Conservation (phyloP, 2,113 vertebrate species). For the Epinephelus cyanopodus region DNA sequence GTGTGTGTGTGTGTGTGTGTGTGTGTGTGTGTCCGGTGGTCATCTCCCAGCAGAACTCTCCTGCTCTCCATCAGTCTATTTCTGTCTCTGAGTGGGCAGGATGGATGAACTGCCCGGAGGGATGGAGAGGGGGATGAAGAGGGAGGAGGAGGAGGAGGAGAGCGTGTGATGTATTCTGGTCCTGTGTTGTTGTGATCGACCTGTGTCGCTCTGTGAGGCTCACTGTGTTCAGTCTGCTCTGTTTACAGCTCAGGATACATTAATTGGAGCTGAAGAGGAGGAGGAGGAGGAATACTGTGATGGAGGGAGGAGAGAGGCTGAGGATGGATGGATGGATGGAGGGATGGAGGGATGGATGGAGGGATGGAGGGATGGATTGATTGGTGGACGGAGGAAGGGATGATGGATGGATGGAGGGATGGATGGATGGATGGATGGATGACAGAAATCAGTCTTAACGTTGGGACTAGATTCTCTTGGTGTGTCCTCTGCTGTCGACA, state of each 20-base stretch:
- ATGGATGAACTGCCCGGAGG: constrained; percentile 61
- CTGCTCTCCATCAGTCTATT: constrained; percentile 72
- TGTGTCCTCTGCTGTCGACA: too few relatives aligned
- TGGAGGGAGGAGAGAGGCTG: neutral
- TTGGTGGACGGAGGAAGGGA: too few relatives aligned
- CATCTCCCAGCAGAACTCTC: constrained; percentile 64
- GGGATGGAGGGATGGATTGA: too few relatives aligned
- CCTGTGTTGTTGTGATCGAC: constrained; percentile 27
- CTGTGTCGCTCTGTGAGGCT: constrained; percentile 16
- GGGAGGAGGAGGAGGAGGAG: neutral
- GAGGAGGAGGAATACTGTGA: neutral
- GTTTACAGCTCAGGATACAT: constrained; percentile 34
- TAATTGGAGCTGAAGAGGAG: constrained; percentile 13
- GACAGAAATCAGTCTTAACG: too few relatives aligned
- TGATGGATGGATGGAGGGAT: too few relatives aligned
- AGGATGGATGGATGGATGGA: too few relatives aligned
- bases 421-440: too few relatives aligned
- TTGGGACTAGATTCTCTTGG: too few relatives aligned
- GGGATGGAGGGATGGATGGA: too few relatives aligned
- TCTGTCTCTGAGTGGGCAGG: constrained; percentile 73
- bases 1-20: constrained; percentile 24
- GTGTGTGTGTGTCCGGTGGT: constrained; percentile 48
- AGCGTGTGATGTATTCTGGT: neutral
- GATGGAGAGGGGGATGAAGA: constrained; percentile 40
- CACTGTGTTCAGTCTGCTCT: constrained; percentile 21